phyloP scores from a whole-genome alignment of 2,888 invertebrate species.

The Sinotaia quadrata region DNA sequence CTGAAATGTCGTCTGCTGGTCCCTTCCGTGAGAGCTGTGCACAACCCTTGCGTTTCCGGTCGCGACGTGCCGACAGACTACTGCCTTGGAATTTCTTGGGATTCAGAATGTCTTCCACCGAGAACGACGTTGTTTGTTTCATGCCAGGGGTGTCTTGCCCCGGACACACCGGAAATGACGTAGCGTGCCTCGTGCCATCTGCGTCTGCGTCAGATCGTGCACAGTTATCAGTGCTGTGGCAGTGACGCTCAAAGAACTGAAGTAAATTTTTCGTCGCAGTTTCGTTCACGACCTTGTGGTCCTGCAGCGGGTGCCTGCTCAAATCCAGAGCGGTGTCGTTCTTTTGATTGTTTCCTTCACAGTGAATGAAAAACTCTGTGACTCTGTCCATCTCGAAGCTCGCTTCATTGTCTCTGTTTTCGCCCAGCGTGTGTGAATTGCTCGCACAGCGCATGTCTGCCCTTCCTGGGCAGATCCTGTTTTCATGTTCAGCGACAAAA shows the following conservation, averaged over 20 bases:
- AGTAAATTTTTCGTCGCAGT: too few relatives aligned
- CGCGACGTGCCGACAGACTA: conserved; percentile 13
- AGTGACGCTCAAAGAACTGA: background rate
- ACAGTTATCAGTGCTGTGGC: background rate
- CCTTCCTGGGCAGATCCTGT: background rate
- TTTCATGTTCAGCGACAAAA: background rate
- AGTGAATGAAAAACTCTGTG: background rate
- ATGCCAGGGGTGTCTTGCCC: background rate
- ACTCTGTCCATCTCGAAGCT: background rate
- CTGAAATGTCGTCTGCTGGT: conserved; percentile 6
- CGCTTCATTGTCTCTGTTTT: background rate
- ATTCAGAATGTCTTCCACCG: conserved; percentile 58
- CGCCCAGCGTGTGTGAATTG: background rate
- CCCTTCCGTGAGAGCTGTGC: conserved; percentile 30
- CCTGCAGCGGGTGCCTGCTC: background rate
- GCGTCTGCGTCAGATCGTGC: background rate
- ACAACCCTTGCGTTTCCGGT: background rate
- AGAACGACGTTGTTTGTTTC: conserved; percentile 52
- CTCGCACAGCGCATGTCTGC: background rate
- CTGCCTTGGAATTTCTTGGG: conserved; percentile 54
- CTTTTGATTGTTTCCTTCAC: too few relatives aligned
- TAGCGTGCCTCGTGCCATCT: too few relatives aligned
- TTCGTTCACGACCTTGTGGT: too few relatives aligned
- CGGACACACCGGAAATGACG: too few relatives aligned
- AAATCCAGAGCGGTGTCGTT: too few relatives aligned